Evolutionary conservation across 2,113 vertebrate genomes (phyloP), one percentile per base, ranked within the genome.

Genomic region (Psilopsiagon aymara): DNA sequence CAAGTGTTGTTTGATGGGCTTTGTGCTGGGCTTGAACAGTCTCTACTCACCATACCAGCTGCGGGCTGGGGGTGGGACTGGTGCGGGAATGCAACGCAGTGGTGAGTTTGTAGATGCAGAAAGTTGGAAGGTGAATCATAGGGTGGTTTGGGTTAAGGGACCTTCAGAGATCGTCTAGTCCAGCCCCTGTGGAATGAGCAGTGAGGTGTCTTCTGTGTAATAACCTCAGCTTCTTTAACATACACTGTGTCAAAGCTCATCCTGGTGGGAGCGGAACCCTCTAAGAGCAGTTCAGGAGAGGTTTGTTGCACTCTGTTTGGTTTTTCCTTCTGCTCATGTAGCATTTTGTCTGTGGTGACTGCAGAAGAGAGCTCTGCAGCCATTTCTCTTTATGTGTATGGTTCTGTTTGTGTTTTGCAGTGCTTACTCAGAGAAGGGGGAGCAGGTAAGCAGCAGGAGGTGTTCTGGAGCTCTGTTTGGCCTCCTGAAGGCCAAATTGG

Each of bases 1-100:
- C 81, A 92, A 67, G n/a, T 29, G 73, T 15, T 70, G 81, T 92
- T 68, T 84, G 89, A 21, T 14, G 13, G 93, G 90, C 55, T 90
- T 88, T 82, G 84, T 82, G 78, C 52, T 47, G 71, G 70, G 81
- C 74, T 28, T 89, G 81, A 79, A 33, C 84, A 51, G 81, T 76
- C 87, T 63, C 46, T 71, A 2, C 86, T 88, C 63, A 1, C 68
- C 31, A 3, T 86, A 27, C 67, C 78, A 18, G 2, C 69, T 10
- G 64, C 52, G 63, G 81, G 35, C 3, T n/a, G 67, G 55, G 41
- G 89, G 24, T 52, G 87, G 11, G 52, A 11, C 89, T 87, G 78
- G 31, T n/a, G 3, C 29, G 44, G 28, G 87, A 88, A 47, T 82
- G 59, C 11, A 60, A 49, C 13, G 8, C 25, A 1, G 13, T 20